Base-by-base conservation (phyloP, 2,113 vertebrate species). In the Cinclus cinclus region DNA sequence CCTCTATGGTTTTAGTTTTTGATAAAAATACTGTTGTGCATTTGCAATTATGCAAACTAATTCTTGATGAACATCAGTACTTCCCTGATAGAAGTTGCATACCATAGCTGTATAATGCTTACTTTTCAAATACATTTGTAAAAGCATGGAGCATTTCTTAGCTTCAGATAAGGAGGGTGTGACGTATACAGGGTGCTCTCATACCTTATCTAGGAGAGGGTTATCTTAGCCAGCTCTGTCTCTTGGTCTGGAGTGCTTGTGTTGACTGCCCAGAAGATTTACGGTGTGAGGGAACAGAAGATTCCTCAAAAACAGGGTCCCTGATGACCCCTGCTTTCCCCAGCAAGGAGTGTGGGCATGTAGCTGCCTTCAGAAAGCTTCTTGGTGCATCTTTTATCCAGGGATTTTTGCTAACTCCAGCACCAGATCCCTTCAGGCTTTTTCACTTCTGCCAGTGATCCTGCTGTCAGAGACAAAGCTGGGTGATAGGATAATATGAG, bases 161-260 rank as follows among this genome's bases (percentile, higher is more conserved):
- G 92, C 82, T 95, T 77, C 47, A 91, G 93, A 95, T 97, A 92
- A 88, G 77, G 28, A 80, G 79, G 88, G 75, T 81, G 86, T 92
- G 52, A 74, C 7, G 2, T 19, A 15, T 18, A 19, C 62, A 50
- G 71, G 21, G 42, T 87, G 94, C 95, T 84, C 79, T 80, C 33
- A 46, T 89, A 14, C 47, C 76, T 84, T 91, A 87, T 80, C 82
- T 91, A 30, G 28, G 37, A 92, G 49, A 0, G 0, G 59, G 24
- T 92, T 93, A 71, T 49, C 39, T 94, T 79, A 94, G 70, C 24
- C 11, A 65, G 52, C 76, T 69, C 82, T 88, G 39, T 65, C 37
- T 82, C 33, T 56, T 68, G n/a, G 10, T 77, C 74, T 80, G 93
- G 52, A 77, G 22, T 31, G 55, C 42, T 87, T 55, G 31, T 11